Evolutionary conservation across 2,888 invertebrate species (phyloP).

Genomic region (Branchellion lobata): DNA sequence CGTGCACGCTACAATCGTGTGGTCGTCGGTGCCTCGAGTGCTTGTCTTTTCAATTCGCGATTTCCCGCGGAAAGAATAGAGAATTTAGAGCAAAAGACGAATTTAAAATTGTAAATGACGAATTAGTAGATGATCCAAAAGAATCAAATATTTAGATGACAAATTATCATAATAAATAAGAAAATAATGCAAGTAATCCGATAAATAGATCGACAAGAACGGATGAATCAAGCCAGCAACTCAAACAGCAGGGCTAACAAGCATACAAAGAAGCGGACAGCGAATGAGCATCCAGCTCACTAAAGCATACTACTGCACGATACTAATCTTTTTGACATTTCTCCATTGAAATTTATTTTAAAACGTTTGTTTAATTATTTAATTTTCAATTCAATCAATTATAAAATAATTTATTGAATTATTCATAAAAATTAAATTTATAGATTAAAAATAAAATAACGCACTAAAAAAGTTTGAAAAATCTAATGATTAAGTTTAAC

Average conservation of each 20-base stretch:
- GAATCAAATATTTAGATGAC: not conserved
- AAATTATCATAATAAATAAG: not conserved
- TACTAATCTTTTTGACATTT: too few relatives aligned
- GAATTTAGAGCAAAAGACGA: not conserved
- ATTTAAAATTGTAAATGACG: not conserved
- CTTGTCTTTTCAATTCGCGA: conserved; percentile 2
- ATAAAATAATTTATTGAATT: too few relatives aligned
- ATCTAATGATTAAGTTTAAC: not conserved
- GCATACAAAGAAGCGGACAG: conserved; percentile 40
- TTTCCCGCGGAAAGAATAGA: conserved; percentile 5
- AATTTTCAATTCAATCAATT: too few relatives aligned
- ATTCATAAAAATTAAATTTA: too few relatives aligned
- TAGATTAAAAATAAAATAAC: too few relatives aligned
- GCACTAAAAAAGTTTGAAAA: not conserved
- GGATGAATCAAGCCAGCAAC: conserved; percentile 20
- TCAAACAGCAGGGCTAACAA: conserved; percentile 26
- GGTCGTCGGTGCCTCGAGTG: not conserved
- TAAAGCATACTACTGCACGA: conserved; percentile 23
- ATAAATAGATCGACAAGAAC: conserved; percentile 6
- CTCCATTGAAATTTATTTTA: too few relatives aligned
- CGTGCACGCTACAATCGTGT: not conserved
- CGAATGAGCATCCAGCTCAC: conserved; percentile 30
- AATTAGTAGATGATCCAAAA: not conserved
- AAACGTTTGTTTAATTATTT: too few relatives aligned
- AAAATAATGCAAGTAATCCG: conserved; percentile 2